A percentile compares a stretch with the other conserved stretches of the same genome.
Evolutionary conservation across 2,113 vertebrate genomes (phyloP).

Genomic region (Oenanthe melanoleuca): DNA sequence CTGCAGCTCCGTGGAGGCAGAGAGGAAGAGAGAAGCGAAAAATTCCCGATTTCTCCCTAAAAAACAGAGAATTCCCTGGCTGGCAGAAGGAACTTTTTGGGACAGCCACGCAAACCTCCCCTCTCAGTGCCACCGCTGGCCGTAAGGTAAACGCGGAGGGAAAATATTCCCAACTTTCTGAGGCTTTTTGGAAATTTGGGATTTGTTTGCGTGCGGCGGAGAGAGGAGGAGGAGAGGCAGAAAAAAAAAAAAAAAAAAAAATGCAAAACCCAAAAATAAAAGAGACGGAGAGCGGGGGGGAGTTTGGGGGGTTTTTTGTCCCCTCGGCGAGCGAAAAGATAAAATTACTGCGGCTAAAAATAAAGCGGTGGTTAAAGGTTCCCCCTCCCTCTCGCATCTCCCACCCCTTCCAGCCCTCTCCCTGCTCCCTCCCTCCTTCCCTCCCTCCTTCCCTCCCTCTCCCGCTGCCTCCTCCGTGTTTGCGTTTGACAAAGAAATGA

Average conservation of each 20-base stretch:
- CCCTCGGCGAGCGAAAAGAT: constrained; percentile 53
- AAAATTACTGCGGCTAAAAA: constrained; percentile 87
- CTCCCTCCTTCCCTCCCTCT: not conserved
- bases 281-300: not conserved
- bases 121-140: not conserved
- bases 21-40: not conserved
- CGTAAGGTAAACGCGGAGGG: not conserved
- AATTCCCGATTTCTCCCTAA: not conserved
- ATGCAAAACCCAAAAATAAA: not conserved
- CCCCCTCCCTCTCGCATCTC: not conserved
- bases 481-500: constrained; percentile 74
- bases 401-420: constrained; percentile 53
- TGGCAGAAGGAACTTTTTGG: not conserved
- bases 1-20: not conserved
- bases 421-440: not conserved
- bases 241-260: too few species aligned
- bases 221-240: not conserved
- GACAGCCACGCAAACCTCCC: not conserved
- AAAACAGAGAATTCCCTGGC: not conserved
- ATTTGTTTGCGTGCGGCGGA: not conserved
- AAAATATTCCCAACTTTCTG: not conserved
- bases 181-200: not conserved
- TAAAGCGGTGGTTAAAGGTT: constrained; percentile 69
- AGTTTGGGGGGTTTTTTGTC: not conserved
- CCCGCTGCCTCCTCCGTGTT: constrained; percentile 34